phyloP scores from a whole-genome alignment of 2,888 invertebrate genomes.

The Tenthredo notha region DNA sequence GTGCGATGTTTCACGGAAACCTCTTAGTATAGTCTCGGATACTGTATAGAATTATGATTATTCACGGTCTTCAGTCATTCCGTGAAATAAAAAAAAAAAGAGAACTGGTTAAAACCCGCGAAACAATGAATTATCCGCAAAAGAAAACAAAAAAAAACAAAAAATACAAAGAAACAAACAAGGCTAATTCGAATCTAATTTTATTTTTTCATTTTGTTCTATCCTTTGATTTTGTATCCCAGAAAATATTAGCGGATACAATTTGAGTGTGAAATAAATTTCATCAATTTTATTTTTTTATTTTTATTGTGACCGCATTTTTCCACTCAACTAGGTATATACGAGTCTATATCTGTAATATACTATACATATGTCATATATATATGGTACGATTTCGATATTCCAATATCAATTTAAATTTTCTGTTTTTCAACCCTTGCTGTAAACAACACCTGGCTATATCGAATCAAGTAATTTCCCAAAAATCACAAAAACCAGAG shows the following conservation, averaged over 20 bases:
- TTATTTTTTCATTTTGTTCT: too few species aligned
- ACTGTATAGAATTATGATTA: neutral
- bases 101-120: too few species aligned
- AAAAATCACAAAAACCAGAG: neutral
- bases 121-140: neutral
- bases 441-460: neutral
- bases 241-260: too few species aligned
- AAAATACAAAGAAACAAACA: neutral
- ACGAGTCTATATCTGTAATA: neutral
- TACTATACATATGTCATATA: neutral
- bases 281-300: neutral
- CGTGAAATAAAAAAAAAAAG: neutral
- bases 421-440: neutral
- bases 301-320: neutral
- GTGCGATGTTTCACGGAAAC: too few species aligned
- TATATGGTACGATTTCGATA: neutral
- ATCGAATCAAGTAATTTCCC: neutral
- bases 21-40: too few species aligned
- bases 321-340: neutral
- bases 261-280: too few species aligned
- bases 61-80: neutral
- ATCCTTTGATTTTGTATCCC: too few species aligned
- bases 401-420: neutral
- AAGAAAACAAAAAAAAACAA: neutral
- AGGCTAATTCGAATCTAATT: too few species aligned